Conservation (phyloP, 2,113 vertebrate genomes). For the Nycticorax nycticorax region DNA sequence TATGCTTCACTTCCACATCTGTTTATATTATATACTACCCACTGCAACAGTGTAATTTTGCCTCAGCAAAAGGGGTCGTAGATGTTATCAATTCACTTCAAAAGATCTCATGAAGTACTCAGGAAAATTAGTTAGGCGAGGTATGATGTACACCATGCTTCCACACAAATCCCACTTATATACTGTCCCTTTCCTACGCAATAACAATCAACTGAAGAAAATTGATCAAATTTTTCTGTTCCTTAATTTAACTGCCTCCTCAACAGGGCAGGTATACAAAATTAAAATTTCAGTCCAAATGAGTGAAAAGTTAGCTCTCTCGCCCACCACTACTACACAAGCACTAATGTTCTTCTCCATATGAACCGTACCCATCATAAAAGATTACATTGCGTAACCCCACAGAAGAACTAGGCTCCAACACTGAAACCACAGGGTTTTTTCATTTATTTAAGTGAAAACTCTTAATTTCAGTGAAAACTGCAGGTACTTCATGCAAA, state of each 20-base stretch:
- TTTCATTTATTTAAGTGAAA: not conserved
- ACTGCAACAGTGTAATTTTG: not conserved
- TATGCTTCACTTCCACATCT: not conserved
- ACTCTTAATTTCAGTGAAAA: not conserved
- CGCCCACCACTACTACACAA: not conserved
- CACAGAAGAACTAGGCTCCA: not conserved
- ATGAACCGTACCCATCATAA: not conserved
- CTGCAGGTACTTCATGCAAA: not conserved
- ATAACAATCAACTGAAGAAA: not conserved
- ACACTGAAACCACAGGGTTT: not conserved
- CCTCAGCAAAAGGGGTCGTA: fast-evolving
- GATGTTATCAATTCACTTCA: not conserved
- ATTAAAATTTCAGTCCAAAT: not conserved
- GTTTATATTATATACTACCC: not conserved
- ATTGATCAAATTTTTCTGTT: not conserved
- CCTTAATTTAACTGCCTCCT: not conserved
- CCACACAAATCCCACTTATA: not conserved
- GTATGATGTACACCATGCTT: not conserved
- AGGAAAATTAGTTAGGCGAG: not conserved
- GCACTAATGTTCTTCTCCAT: not conserved
- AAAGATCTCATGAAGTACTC: not conserved
- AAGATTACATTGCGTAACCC: not conserved
- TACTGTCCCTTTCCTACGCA: not conserved
- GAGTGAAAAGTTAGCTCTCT: not conserved
- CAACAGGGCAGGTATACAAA: not conserved